Evolutionary conservation across 2,113 vertebrate genomes (phyloP).

Genomic region (Pleuronectes platessa): DNA sequence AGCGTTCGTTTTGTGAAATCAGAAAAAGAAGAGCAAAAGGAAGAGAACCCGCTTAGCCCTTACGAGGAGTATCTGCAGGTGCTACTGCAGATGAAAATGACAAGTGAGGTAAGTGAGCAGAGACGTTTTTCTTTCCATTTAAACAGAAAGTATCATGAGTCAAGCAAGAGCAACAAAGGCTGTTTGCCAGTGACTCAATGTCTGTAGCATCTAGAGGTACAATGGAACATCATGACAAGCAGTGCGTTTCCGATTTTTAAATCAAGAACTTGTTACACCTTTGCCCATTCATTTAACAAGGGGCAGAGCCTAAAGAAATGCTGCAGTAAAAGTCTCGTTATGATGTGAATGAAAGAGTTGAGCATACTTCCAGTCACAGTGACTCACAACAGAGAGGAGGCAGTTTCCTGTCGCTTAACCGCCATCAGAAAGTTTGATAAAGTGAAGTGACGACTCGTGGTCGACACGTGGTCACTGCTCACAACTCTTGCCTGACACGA

Average conservation of each 20-base stretch:
- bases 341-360: conserved; percentile 27
- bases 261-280: neutral
- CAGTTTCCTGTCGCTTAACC: conserved; percentile 51
- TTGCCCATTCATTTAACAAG: neutral
- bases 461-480: neutral
- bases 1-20: conserved; percentile 32
- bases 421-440: neutral
- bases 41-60: conserved; percentile 27
- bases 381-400: conserved; percentile 45
- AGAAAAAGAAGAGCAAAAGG: conserved; percentile 37
- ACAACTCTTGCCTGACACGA: neutral
- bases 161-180: neutral
- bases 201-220: neutral
- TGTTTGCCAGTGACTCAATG: neutral
- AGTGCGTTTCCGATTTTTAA: neutral
- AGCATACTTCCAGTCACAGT: conserved; percentile 48
- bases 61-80: conserved; percentile 74
- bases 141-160: neutral
- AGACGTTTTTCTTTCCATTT: neutral
- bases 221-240: neutral
- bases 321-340: conserved; percentile 4
- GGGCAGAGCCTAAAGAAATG: neutral
- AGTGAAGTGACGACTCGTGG: neutral
- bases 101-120: conserved; percentile 73
- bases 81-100: conserved; percentile 77